phyloP scores from a whole-genome alignment of 1,140 invertebrate species.

The Lepidurus arcticus region DNA sequence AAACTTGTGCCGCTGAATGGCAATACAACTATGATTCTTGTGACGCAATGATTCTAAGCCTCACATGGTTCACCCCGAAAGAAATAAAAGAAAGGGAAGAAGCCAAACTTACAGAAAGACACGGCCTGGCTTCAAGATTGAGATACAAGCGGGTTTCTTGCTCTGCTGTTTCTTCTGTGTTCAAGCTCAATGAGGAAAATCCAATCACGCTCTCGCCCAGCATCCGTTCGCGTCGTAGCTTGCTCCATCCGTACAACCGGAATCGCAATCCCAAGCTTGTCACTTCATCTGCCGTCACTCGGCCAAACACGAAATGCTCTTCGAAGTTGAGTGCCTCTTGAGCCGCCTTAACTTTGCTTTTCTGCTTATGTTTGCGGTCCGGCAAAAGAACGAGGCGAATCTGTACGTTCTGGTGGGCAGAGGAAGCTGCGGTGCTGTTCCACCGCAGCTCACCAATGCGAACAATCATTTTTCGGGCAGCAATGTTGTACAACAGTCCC shows the following conservation, averaged over 20 bases:
- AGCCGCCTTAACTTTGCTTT: constrained; percentile 74
- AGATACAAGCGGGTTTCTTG: constrained; percentile 59
- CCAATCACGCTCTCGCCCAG: constrained; percentile 84
- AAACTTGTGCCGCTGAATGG: no score
- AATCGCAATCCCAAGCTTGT: constrained; percentile 82
- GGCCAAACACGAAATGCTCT: constrained; percentile 83
- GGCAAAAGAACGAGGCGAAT: constrained; percentile 79
- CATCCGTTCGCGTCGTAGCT: constrained; percentile 80
- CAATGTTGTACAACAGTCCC: constrained; percentile 79
- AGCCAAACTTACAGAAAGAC: constrained; percentile 61
- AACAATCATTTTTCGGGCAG: constrained; percentile 80
- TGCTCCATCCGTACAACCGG: constrained; percentile 81
- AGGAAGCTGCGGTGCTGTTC: background rate
- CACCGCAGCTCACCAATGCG: constrained; percentile 47
- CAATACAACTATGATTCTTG: no score
- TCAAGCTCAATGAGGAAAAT: constrained; percentile 79
- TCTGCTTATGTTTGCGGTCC: constrained; percentile 85
- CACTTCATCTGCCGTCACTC: constrained; percentile 88
- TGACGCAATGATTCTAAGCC: no score
- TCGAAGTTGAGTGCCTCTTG: constrained; percentile 78
- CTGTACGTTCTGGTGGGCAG: constrained; percentile 44
- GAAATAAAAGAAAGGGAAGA: background rate
- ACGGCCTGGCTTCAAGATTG: constrained; percentile 72
- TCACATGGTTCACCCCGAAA: no score
- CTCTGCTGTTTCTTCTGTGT: constrained; percentile 61